Conservation (phyloP, 2,797 vertebrate species). For the Poeciliopsis gracilis region DNA sequence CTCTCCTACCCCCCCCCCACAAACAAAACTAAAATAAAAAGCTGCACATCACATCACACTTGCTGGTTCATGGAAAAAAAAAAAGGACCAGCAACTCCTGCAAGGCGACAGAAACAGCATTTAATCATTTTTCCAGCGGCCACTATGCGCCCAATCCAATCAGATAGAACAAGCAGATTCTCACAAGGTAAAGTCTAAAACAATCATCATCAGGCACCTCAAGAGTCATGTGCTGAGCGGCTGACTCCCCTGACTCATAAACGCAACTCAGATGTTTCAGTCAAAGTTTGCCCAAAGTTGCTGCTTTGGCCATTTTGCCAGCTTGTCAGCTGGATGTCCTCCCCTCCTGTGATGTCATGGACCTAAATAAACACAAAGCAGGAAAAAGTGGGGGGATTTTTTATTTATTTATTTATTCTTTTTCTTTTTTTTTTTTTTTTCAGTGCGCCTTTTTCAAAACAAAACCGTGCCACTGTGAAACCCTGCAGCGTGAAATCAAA, state of each 20-base stretch:
- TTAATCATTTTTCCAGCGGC: not conserved
- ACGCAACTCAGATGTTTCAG: not conserved
- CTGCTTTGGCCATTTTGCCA: not conserved
- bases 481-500: not conserved
- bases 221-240: not conserved
- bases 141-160: not conserved
- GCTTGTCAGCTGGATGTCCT: not conserved
- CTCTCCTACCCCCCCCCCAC: not conserved
- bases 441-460: not conserved
- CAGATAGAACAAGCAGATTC: not conserved
- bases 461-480: not conserved
- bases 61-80: not conserved
- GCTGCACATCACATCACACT: not conserved
- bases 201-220: not conserved
- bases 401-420: too few species aligned
- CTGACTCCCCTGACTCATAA: not conserved
- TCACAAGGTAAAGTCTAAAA: not conserved
- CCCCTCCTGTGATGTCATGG: constrained; percentile 1
- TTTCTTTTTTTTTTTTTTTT: not conserved
- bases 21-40: too few species aligned
- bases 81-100: not conserved
- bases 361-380: not conserved
- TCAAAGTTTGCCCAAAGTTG: not conserved
- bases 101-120: not conserved
- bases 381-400: not conserved